Base-by-base conservation (phyloP, 2,113 vertebrate genomes). In the Isurus oxyrinchus region DNA sequence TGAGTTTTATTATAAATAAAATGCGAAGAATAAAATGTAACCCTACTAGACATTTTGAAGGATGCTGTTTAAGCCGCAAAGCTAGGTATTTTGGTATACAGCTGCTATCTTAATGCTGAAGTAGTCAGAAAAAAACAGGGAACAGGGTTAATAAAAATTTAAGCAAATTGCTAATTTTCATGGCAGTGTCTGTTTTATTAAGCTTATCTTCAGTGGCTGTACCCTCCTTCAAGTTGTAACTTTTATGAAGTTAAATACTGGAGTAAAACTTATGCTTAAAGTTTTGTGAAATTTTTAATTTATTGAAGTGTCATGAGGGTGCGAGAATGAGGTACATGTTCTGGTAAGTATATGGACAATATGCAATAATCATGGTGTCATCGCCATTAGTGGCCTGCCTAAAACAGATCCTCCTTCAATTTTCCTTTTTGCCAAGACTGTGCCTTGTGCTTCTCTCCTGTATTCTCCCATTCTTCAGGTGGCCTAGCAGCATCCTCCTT, bases 101-200 rank as follows among this genome's bases (percentile, higher is more conserved):
- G 4, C 49, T 72, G 44, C 94, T 55, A 16, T 95, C 44, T 49
- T 95, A 11, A 95, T 55, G 53, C 67, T 72, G 94, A 72, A 69
- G 4, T 72, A 2, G 49, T 31, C n/a, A 59, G 35, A 87, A 90
- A 57, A 61, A n/a, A n/a, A n/a, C n/a, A n/a, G n/a, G n/a, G n/a
- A n/a, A 91, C 53, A 14, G 0, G 27, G 11, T 27, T 55, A 49
- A 31, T 94, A 19, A 69, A 94, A 35, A 72, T 95, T 55, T 25
- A 95, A 95, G 44, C 44, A 53, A 95, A 95, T 95, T 21, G 44
- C 49, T 95, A 31, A 95, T 95, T 55, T 95, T 91, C 2, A 67
- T 67, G 35, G 19, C 93, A 23, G 7, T 69, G 49, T 49, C 40
- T 95, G n/a, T 67, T 66, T 67, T 72, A 53, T 72, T 72, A 95